These are phyloP conservation scores for Brachyptera risi DNA, from an alignment of 2,888 invertebrate genomes.

Conservation along the genomic window DNA sequence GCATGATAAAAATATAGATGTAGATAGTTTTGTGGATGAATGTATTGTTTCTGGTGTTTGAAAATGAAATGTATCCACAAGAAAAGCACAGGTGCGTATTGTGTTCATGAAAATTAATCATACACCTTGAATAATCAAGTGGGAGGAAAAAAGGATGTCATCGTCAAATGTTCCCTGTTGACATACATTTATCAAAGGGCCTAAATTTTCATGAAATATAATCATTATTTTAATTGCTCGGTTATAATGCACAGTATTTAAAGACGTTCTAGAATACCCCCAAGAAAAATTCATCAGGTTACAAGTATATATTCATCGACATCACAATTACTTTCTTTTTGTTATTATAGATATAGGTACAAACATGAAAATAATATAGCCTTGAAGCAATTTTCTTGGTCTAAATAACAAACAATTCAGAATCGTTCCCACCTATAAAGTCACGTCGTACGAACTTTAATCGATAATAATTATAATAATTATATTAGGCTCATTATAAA, in stretches of 20 bases:
- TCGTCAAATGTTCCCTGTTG: background rate
- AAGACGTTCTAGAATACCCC: background rate
- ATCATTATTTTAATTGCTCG: background rate
- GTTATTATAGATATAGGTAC: no score
- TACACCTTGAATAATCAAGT: no score
- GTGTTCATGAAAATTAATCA: no score
- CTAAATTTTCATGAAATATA: background rate
- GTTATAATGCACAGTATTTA: background rate
- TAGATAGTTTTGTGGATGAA: no score
- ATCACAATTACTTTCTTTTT: constrained; percentile 8
- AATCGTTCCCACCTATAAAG: no score
- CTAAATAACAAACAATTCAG: background rate
- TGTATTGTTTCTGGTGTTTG: no score
- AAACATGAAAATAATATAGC: constrained; percentile 12
- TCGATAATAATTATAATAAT: constrained; percentile 25
- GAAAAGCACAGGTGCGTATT: no score
- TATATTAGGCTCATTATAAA: background rate
- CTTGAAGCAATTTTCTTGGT: constrained; percentile 4
- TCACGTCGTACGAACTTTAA: constrained; percentile 15
- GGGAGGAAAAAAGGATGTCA: background rate
- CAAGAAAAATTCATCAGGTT: no score
- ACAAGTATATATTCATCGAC: background rate
- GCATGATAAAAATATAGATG: no score
- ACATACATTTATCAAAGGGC: background rate
- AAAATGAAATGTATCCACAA: no score